Base-by-base conservation (phyloP, 2,113 vertebrate species). In the Oriolus oriolus region DNA sequence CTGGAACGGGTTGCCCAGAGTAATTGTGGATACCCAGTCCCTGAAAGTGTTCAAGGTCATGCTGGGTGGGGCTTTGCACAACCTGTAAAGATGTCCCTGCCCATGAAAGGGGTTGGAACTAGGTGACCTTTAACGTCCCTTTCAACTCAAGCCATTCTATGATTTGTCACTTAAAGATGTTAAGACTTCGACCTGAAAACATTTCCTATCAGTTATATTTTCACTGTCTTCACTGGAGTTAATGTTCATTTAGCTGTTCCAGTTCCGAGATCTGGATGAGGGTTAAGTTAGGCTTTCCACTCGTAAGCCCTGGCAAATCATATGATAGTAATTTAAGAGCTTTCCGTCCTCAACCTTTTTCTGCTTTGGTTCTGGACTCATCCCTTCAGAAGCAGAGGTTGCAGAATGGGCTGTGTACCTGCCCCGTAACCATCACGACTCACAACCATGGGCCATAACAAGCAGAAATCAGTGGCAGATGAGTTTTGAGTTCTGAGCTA, bases 131-230 rank as follows among this genome's bases (percentile, higher is more conserved):
- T 54, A 69, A 54, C 21, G 30, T 69, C 47, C 12, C 10, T 42
- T 63, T 54, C 49, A 84, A 37, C 31, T 77, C 56, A 63, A 45
- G 42, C 8, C 23, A 20, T 69, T 63, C 42, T 37, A 4, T 84
- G 66, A 80, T 89, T 80, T 89, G n/a, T 83, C 63, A 69, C 61
- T 92, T 86, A 23, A 80, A 86, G 52, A 69, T 35, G 35, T 75
- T 42, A 66, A 78, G 49, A 47, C 22, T 74, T 87, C 21, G 41
- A 68, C 66, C 57, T 57, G 54, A 39, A 77, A 92, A 80, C 26
- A 14, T 57, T 89, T 83, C 42, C 28, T 79, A 13, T 41, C 39
- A 35, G 41, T 61, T 49, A 20, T 49, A 59, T 69, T 86, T 88
- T 86, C 54, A 53, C 57, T 86, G 35, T 76, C 22, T 17, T 89